Base-by-base conservation (phyloP, 2,888 invertebrate genomes). In the Mycalesis mineus region DNA sequence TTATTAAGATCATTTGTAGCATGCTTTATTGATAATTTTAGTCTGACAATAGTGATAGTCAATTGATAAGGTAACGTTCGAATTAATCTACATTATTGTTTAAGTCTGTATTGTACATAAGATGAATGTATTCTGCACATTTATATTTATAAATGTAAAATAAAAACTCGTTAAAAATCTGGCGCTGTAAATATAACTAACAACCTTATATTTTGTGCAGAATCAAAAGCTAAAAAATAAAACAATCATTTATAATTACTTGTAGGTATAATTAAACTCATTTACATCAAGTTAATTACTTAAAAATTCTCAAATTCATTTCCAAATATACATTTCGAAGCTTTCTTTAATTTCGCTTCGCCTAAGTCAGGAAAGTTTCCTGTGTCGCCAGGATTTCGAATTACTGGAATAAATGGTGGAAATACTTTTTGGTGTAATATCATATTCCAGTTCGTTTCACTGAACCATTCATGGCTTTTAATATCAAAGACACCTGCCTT, bases 391-490 rank as follows among this genome's bases (percentile, higher is more conserved):
- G 88, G 76, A 56, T 84, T 77, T 33, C 75, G 74, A 11, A 90
- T 84, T 37, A 75, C 72, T 0, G 95, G 95, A 28, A 91, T 69
- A 66, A 91, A 94, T 0, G 92, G 92, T 0, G 95, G 90, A 13
- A 76, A 73, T 0, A 94, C 77, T 79, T 93, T 94, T 73, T 94
- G 93, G 75, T 95, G 92, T 61, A 96, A 94, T 67, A 98, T 90
- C 17, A 92, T 91, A 61, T 93, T 91, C 97, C 97, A 98, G 75
- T 96, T 93, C 1, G 93, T 92, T 2, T 93, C 91, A 50, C 91
- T 87, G 75, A 98, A 98, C 97, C 98, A 99, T 53, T 91, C 91
- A 80, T 98, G 97, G 57, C 91, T 92, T 83, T 98, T 98, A 64
- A 99, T 97, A 79, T 98, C 98, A 72, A 92, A 93, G 7, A 94